A percentile compares a stretch with the other conserved stretches of the same genome.
These are phyloP conservation scores for Metalampra italica DNA, from an alignment of 2,888 invertebrate genomes.

Conservation along the genomic window DNA sequence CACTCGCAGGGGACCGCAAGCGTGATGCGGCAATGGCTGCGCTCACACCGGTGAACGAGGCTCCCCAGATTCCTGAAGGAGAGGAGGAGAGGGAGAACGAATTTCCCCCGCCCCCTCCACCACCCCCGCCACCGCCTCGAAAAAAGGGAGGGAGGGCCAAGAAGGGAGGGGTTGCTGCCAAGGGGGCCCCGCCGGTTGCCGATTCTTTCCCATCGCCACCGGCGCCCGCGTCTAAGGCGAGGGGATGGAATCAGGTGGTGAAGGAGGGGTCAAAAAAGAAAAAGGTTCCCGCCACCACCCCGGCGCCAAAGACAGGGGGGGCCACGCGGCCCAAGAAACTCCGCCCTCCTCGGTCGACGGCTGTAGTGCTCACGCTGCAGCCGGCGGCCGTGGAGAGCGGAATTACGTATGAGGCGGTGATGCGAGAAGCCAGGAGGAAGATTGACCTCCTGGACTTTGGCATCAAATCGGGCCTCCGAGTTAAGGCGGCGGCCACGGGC, in stretches of 20 bases:
- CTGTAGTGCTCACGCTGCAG: background rate
- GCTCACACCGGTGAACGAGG: too few species aligned
- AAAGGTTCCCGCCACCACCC: background rate
- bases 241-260: background rate
- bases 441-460: constrained; percentile 3
- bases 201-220: background rate
- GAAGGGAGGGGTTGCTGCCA: background rate
- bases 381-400: constrained; percentile 7
- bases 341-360: background rate
- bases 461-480: constrained; percentile 1
- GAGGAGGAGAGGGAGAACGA: background rate
- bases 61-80: background rate
- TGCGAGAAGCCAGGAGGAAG: background rate
- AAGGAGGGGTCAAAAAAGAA: background rate
- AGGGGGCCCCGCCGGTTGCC: background rate
- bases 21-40: too few species aligned
- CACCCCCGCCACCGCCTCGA: background rate
- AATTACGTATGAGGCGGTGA: background rate
- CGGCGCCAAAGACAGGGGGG: background rate
- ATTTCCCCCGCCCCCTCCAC: background rate
- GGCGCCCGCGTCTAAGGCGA: background rate
- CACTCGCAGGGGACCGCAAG: background rate
- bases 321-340: constrained; percentile 12
- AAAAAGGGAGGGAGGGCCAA: background rate
- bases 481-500: constrained; percentile 7